A percentile compares a stretch with the other conserved stretches of the same genome.
Conservation (phyloP, 1,140 invertebrate genomes). For the Leptonema lineaticorne region DNA sequence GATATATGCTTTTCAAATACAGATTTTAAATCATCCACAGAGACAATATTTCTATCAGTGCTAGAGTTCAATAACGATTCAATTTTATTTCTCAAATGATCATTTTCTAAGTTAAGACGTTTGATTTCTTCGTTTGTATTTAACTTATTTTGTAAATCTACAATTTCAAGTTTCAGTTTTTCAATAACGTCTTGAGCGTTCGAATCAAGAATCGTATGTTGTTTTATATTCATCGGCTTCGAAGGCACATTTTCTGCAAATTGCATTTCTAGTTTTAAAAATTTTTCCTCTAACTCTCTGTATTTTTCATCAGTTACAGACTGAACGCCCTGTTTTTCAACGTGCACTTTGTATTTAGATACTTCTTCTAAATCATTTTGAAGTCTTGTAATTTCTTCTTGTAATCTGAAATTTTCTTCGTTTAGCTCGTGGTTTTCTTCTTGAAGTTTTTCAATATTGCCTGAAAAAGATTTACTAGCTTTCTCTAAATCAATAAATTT, state of each 20-base stretch:
- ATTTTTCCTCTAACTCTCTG: slow-evolving; percentile 53
- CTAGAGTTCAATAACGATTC: slow-evolving; percentile 13
- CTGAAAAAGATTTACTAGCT: slow-evolving; percentile 48
- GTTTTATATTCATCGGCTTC: slow-evolving; percentile 49
- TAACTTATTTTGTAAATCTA: slow-evolving; percentile 52
- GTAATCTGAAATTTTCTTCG: slow-evolving; percentile 55
- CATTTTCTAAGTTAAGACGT: slow-evolving; percentile 45
- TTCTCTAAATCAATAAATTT: slow-evolving; percentile 53
- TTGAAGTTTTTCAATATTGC: slow-evolving; percentile 52
- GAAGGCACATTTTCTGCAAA: slow-evolving; percentile 47
- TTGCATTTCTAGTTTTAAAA: slow-evolving; percentile 49
- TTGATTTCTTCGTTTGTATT: slow-evolving; percentile 46
- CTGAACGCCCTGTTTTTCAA: slow-evolving; percentile 1
- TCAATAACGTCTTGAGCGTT: slow-evolving; percentile 58
- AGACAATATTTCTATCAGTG: background rate
- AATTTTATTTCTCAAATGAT: slow-evolving; percentile 41
- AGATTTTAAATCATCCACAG: slow-evolving; percentile 20
- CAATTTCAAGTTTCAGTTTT: slow-evolving; percentile 55
- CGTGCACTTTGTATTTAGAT: slow-evolving; percentile 19
- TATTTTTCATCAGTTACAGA: slow-evolving; percentile 49
- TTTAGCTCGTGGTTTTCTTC: slow-evolving; percentile 56
- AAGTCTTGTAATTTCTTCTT: slow-evolving; percentile 53
- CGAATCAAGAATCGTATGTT: slow-evolving; percentile 49
- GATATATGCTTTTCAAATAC: slow-evolving; percentile 46
- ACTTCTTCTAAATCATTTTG: slow-evolving; percentile 44